Percentiles rank a stretch among this genome's conserved stretches.
These are phyloP conservation scores for Boloria euphrosyne DNA, from an alignment of 2,888 invertebrate species.

Conservation along the genomic window DNA sequence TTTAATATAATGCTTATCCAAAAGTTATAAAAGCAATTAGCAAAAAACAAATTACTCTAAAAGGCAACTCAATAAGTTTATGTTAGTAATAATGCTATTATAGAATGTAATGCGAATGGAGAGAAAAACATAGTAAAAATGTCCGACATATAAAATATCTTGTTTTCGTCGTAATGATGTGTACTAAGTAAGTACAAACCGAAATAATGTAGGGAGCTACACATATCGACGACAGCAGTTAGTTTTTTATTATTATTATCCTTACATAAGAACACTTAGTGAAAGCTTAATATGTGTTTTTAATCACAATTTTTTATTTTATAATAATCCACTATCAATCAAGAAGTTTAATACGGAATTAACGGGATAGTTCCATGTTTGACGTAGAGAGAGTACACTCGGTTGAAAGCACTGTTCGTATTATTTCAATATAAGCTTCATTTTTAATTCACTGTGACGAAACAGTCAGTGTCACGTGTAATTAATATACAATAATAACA, in stretches of 20 bases:
- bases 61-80: conserved; percentile 8
- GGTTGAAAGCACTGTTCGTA: too few species aligned
- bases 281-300: too few species aligned
- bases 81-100: neutral
- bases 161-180: conserved; percentile 27
- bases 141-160: conserved; percentile 27
- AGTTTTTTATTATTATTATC: neutral
- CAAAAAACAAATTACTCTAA: neutral
- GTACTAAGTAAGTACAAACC: conserved; percentile 24
- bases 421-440: too few species aligned
- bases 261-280: too few species aligned
- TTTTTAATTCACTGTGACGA: too few species aligned
- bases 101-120: conserved; percentile 1
- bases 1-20: neutral
- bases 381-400: too few species aligned
- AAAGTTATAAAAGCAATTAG: neutral
- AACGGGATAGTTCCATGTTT: too few species aligned
- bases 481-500: too few species aligned
- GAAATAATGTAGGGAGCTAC: conserved; percentile 19
- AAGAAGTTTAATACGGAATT: too few species aligned
- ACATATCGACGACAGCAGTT: neutral
- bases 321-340: too few species aligned
- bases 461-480: too few species aligned
- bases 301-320: too few species aligned
- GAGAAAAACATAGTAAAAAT: conserved; percentile 22